Evolutionary conservation across 2,888 invertebrate species (phyloP).

Genomic region (Epinotia brunnichana): DNA sequence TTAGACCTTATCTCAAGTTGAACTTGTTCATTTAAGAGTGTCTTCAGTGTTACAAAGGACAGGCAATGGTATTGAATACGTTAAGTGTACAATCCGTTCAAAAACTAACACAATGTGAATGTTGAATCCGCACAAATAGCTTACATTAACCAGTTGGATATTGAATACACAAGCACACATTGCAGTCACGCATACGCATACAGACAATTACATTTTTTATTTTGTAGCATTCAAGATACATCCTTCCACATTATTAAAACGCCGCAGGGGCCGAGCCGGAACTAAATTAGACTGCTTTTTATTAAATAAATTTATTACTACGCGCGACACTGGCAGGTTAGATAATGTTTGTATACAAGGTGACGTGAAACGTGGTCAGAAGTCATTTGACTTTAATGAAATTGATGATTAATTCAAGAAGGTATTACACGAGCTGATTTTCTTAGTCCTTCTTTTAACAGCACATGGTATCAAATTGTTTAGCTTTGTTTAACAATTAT

Average conservation of each 20-base stretch:
- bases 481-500: not conserved
- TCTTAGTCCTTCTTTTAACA: not conserved
- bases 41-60: not conserved
- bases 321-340: constrained; percentile 60
- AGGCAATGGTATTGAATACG: not conserved
- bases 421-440: not conserved
- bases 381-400: not conserved
- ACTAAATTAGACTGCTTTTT: constrained; percentile 52
- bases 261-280: constrained; percentile 53
- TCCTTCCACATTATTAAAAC: constrained; percentile 47
- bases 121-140: constrained; percentile 53
- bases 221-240: constrained; percentile 44
- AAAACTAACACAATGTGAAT: constrained; percentile 44
- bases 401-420: not conserved
- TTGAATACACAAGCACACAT: constrained; percentile 67
- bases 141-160: constrained; percentile 60
- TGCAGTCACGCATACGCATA: constrained; percentile 53
- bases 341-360: constrained; percentile 44
- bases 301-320: constrained; percentile 53
- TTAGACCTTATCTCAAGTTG: not conserved
- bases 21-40: not conserved
- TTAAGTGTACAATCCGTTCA: not conserved
- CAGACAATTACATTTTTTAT: constrained; percentile 49
- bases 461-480: not conserved
- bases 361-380: not conserved